Percentiles rank a stretch among this genome's conserved stretches.
Evolutionary conservation across 1,140 invertebrate genomes (phyloP).

Genomic region (Tetragnatha versicolor): DNA sequence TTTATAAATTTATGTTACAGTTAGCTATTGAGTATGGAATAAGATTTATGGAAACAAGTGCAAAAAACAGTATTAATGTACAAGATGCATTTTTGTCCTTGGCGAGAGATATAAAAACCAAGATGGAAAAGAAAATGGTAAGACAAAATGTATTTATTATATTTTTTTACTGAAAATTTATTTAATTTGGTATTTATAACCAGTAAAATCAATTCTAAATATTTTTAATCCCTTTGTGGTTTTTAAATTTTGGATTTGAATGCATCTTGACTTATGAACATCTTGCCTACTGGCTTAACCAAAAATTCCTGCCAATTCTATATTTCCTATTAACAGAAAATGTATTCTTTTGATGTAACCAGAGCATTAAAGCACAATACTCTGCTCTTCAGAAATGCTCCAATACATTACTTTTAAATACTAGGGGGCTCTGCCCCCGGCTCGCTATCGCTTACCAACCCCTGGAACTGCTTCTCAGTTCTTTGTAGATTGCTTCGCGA

Average conservation of each 20-base stretch:
- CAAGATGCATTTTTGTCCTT: slow-evolving; percentile 92
- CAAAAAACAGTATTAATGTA: slow-evolving; percentile 89
- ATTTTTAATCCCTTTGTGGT: neutral
- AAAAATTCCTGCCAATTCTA: no score
- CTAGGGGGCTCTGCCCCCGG: no score
- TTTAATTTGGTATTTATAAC: no score
- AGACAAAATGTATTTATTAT: slow-evolving; percentile 54
- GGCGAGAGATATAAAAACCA: slow-evolving; percentile 91
- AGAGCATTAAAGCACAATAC: no score
- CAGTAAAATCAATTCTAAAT: neutral
- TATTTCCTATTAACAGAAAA: no score
- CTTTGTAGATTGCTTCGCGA: no score
- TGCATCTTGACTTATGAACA: neutral
- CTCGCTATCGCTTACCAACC: no score
- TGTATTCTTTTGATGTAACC: no score
- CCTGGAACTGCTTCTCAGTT: no score
- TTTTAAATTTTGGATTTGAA: neutral
- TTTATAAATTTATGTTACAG: slow-evolving; percentile 56
- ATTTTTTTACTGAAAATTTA: neutral
- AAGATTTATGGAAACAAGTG: slow-evolving; percentile 92
- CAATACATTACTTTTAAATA: no score
- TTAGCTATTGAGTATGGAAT: slow-evolving; percentile 89
- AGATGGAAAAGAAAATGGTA: slow-evolving; percentile 94
- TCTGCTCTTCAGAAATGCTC: no score
- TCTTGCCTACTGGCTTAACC: no score